Evolutionary conservation across 2,888 invertebrate genomes (phyloP), one percentile per base, ranked within the genome.

Genomic region (Drosophila paranaensis): DNA sequence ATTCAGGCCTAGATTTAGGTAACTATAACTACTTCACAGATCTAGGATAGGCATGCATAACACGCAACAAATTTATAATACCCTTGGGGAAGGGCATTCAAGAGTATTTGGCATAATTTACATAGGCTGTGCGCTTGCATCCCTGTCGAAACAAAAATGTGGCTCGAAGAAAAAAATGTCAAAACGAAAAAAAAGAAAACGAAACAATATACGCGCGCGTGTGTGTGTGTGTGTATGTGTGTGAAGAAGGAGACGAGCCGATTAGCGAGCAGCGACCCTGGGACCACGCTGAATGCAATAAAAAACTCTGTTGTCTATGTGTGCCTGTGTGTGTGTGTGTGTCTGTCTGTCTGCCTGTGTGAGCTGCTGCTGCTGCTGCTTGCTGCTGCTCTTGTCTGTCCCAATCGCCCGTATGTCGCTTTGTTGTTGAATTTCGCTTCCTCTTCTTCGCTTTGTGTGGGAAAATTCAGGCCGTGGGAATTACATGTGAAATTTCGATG

Each of bases 391-490:
- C 71, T 62, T 58, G 81, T 78, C 79, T 79, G 79, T 79, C 81
- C 74, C 77, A 74, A 57, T 61, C 66, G 79, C 67, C 79, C 77
- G 75, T 81, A 74, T 72, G 81, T 74, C 83, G 78, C 76, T 75
- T 76, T 81, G 75, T 74, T 81, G 79, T 74, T 83, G 86, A 74
- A 75, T 75, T 77, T 80, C 85, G 81, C 83, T 86, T 77, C 81
- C 74, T 82, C 82, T 83, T 88, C 86, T 80, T 80, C 84, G 71
- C 57, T 77, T 80, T 86, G 87, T 92, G 92, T 92, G 92, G 92
- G 92, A 92, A 92, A 92, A 92, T 92, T 91, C 89, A 90, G 91
- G 92, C 91, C 92, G 92, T 92, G 92, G 93, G 93, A 92, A 92
- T 92, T 92, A 92, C 91, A 91, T 91, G 85, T 91, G 90, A 91